Conservation (phyloP, 1,140 invertebrate genomes). For the Heliconius hewitsoni region DNA sequence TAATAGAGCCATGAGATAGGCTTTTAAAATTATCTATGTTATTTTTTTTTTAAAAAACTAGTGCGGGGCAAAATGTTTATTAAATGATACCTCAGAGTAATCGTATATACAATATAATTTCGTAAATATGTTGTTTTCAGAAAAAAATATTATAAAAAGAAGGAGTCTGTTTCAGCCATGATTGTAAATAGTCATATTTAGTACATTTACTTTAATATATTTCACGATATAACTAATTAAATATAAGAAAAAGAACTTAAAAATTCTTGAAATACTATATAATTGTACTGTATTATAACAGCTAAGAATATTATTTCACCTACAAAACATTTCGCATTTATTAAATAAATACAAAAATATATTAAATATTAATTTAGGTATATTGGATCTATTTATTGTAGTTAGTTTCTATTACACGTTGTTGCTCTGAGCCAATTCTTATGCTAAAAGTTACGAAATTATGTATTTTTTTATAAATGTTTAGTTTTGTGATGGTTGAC, state of each 20-base stretch:
- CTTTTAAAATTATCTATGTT: neutral
- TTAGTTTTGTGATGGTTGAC: neutral
- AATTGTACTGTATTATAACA: too few relatives aligned
- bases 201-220: too few relatives aligned
- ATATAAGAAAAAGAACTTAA: too few relatives aligned
- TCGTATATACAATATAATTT: neutral
- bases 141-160: too few relatives aligned
- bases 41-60: neutral
- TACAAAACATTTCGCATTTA: neutral
- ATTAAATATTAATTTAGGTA: neutral
- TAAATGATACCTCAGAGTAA: neutral
- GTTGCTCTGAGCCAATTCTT: slow-evolving; percentile 32
- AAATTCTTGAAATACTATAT: too few relatives aligned
- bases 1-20: neutral
- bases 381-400: neutral
- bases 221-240: too few relatives aligned
- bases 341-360: neutral
- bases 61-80: neutral
- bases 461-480: neutral
- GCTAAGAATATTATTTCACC: too few relatives aligned
- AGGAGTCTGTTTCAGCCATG: too few relatives aligned
- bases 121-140: neutral
- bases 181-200: too few relatives aligned
- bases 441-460: slow-evolving; percentile 19
- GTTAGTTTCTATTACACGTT: slow-evolving; percentile 7